A percentile compares a stretch with the other conserved stretches of the same genome.
These are phyloP conservation scores for Otolemur garnettii DNA, from an alignment of 2,113 vertebrate genomes.

Conservation along the genomic window DNA sequence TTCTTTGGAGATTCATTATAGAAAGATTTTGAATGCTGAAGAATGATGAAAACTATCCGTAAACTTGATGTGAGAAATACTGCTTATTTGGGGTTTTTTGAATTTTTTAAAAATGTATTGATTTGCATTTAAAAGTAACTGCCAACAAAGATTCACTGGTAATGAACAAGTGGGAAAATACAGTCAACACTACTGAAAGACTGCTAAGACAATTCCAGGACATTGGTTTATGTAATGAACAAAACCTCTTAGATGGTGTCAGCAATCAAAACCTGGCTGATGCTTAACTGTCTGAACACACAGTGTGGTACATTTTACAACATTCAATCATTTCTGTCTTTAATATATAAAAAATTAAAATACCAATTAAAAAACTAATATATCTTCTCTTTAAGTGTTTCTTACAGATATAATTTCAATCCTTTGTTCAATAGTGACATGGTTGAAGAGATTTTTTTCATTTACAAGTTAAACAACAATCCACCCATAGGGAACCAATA, in stretches of 20 bases:
- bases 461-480: slow-evolving; percentile 83
- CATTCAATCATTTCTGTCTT: slow-evolving; percentile 79
- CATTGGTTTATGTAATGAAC: slow-evolving; percentile 44
- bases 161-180: slow-evolving; percentile 76
- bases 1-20: slow-evolving; percentile 63
- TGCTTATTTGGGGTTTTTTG: background rate
- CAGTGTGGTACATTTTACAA: slow-evolving; percentile 73
- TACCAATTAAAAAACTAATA: slow-evolving; percentile 90
- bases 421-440: slow-evolving; percentile 85
- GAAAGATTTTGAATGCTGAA: slow-evolving; percentile 21
- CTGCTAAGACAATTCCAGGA: slow-evolving; percentile 82
- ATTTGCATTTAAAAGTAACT: slow-evolving; percentile 81
- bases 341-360: slow-evolving; percentile 87
- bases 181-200: slow-evolving; percentile 68
- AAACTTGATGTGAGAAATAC: slow-evolving; percentile 44
- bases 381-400: slow-evolving; percentile 86
- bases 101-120: slow-evolving; percentile 71
- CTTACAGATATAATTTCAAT: slow-evolving; percentile 87
- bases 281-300: slow-evolving; percentile 75
- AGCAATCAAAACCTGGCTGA: slow-evolving; percentile 77
- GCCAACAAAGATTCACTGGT: slow-evolving; percentile 71
- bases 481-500: slow-evolving; percentile 82
- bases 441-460: slow-evolving; percentile 84
- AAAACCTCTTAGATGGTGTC: slow-evolving; percentile 65
- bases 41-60: slow-evolving; percentile 67